Evolutionary conservation across 1,140 invertebrate genomes (phyloP), one percentile per base, ranked within the genome.

Genomic region (Battus philenor): DNA sequence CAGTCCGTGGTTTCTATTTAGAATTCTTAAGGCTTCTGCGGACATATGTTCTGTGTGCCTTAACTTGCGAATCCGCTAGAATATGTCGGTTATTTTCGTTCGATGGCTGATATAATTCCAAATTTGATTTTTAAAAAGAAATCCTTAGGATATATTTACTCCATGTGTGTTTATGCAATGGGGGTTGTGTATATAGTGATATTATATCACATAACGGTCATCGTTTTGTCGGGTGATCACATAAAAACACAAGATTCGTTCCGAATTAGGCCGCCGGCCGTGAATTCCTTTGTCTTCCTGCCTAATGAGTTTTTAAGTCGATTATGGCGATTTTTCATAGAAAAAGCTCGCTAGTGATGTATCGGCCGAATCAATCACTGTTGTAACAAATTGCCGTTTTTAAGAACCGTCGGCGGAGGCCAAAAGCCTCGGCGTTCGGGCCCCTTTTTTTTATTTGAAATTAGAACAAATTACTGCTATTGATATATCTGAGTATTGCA

Each of bases 321-420:
- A 84, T 84, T 84, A 81, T 84, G 63, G 77, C 77, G 72, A 84
- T 84, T 84, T 84, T 84, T 84, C 80, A 84, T 84, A 84, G 80
- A 81, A 84, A 81, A 84, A n/a, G 74, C 73, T 71, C 59, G 68
- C 67, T 78, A 73, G 77, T 84, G 80, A 84, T 84, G 79, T 81
- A 84, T 83, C 69, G 73, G 61, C 59, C 43, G 77, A 65, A 83
- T 83, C 79, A 83, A 83, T 83, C 79, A 83, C 73, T 72, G 72
- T 68, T 64, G 47, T 50, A 52, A 68, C 67, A 77, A 77, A 81
- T 78, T 72, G 67, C 63, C 70, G 59, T 72, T 72, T 59, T 66
- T 56, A 64, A 45, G 44, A 46, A 59, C 56, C 45, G 32, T 48
- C 58, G 52, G 59, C 53, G 53, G 53, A 57, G 59, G 44, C 59